phyloP scores from a whole-genome alignment of 2,888 invertebrate species.

The Drosophila acutilabella region DNA sequence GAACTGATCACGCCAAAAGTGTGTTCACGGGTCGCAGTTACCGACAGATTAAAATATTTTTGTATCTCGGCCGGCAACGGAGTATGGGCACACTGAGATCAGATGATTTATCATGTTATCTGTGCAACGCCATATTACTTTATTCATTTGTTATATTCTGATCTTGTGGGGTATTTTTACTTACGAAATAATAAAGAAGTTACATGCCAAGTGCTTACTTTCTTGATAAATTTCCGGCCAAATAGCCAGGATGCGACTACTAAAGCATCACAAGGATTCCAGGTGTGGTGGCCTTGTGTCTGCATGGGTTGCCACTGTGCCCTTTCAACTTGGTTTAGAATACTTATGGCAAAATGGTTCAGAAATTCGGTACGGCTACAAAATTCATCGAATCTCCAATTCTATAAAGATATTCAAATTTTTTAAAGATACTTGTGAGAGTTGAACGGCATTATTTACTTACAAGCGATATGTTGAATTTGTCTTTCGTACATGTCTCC shows the following conservation, averaged over 20 bases:
- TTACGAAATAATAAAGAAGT: too few relatives aligned
- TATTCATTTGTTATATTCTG: too few relatives aligned
- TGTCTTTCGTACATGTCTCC: slow-evolving; percentile 87
- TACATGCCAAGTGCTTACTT: slow-evolving; percentile 84
- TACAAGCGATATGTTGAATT: slow-evolving; percentile 80
- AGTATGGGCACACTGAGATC: too few relatives aligned
- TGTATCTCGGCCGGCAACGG: too few relatives aligned
- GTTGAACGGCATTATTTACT: slow-evolving; percentile 31
- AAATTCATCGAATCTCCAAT: slow-evolving; percentile 86
- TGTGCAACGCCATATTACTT: too few relatives aligned
- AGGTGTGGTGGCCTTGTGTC: slow-evolving; percentile 55
- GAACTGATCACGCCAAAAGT: too few relatives aligned
- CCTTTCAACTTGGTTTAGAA: slow-evolving; percentile 86
- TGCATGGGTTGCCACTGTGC: slow-evolving; percentile 72
- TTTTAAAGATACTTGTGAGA: not conserved
- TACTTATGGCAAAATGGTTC: slow-evolving; percentile 83
- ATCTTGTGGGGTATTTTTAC: too few relatives aligned
- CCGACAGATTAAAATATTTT: too few relatives aligned
- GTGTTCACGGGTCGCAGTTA: too few relatives aligned
- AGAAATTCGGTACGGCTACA: slow-evolving; percentile 77
- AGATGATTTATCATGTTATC: too few relatives aligned
- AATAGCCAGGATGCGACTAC: slow-evolving; percentile 85
- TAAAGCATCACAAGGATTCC: slow-evolving; percentile 86
- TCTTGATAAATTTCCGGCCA: slow-evolving; percentile 83
- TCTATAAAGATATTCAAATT: slow-evolving; percentile 77